Evolutionary conservation across 2,113 vertebrate species (phyloP), one percentile per base, ranked within the genome.

Genomic region (Cygnus atratus): DNA sequence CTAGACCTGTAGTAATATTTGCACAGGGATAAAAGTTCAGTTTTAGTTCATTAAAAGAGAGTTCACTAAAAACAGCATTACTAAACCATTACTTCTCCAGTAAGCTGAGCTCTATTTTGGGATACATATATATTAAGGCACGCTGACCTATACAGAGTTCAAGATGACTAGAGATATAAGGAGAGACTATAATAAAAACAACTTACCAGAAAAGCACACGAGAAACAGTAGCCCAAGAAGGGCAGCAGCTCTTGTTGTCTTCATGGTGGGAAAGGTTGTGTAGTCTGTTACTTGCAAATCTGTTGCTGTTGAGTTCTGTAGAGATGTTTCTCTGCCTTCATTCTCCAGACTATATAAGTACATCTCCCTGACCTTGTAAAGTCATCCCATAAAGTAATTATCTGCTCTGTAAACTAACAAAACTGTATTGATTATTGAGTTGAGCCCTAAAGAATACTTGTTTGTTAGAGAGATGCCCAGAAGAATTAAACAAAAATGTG

Each of bases 381-480:
- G 84, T 92, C 91, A 95, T 91, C 74, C 33, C 66, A 82, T 71
- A 91, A 91, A 84, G 94, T 76, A 93, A 97, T 96, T 95, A 95
- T 89, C 95, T 95, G 91, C 93, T 92, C 70, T 76, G 95, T 85
- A 97, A 95, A 95, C 93, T 75, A 84, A 46, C 87, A 96, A 96
- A 95, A 92, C 84, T 75, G 74, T 96, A 96, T 97, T 21, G 93
- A 95, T 97, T 95, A 92, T 70, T 11, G 39, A 95, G 74, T 31
- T 41, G 89, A 89, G 87, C 77, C 75, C 61, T 84, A 87, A 93
- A 87, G 89, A 95, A n/a, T 28, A 68, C 58, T 95, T 92, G 80
- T 89, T 97, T 92, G 88, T 91, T 92, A 84, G 88, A 96, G 84
- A 92, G 94, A 95, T 95, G 93, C 41, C 87, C 84, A 95, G 84